These are phyloP conservation scores for Darevskia nairensis DNA, from an alignment of 2,797 vertebrate genomes.

Conservation along the genomic window DNA sequence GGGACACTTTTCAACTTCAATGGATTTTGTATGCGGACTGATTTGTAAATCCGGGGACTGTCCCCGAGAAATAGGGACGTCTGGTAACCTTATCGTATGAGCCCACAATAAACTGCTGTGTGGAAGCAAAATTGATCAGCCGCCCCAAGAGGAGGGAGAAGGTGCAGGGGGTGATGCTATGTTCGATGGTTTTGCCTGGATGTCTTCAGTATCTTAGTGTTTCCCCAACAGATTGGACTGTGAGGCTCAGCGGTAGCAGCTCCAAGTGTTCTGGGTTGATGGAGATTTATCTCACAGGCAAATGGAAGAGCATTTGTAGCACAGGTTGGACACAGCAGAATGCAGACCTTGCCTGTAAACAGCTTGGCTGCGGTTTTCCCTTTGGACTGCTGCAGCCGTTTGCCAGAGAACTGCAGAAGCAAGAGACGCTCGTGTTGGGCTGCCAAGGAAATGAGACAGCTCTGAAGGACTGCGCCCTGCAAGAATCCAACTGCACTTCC, in stretches of 20 bases:
- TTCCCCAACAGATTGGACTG: not conserved
- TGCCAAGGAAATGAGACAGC: fast-evolving
- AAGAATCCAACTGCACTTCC: constrained; percentile 28
- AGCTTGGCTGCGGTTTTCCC: constrained; percentile 32
- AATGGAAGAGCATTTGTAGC: not conserved
- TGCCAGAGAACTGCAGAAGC: fast-evolving
- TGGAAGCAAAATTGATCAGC: not conserved
- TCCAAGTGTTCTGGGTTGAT: constrained; percentile 67
- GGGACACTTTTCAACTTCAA: no score
- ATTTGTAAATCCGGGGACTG: no score
- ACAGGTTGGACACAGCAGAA: fast-evolving
- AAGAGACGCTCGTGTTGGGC: fast-evolving
- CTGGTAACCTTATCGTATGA: no score
- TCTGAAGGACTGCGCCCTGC: fast-evolving
- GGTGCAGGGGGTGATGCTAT: no score
- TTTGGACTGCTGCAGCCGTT: fast-evolving
- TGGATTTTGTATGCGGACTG: no score
- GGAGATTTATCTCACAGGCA: fast-evolving
- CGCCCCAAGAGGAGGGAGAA: not conserved
- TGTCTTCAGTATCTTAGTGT: not conserved
- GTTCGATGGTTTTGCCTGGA: not conserved
- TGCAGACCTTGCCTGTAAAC: fast-evolving
- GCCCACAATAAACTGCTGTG: no score
- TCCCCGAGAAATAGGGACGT: no score
- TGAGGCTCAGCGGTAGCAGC: not conserved